Conservation (phyloP, 2,113 vertebrate species). For the Aptenodytes patagonicus region DNA sequence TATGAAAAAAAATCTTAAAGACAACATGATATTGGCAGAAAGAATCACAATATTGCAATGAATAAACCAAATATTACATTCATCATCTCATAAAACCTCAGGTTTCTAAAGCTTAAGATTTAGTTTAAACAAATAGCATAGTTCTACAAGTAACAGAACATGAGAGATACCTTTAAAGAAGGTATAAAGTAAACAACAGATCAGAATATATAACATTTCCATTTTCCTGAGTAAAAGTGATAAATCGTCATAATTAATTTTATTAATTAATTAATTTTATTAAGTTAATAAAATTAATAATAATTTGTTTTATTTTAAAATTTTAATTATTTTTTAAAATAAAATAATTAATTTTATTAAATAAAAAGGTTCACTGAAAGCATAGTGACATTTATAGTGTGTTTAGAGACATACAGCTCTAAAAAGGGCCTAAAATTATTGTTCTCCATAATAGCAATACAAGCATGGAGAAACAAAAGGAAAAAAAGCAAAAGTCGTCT, state of each 20-base stretch:
- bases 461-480: neutral
- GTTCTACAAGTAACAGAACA: neutral
- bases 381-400: neutral
- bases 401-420: neutral
- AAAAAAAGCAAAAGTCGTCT: neutral
- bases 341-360: neutral
- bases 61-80: neutral
- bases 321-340: no score
- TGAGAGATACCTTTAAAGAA: neutral
- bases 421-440: neutral
- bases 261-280: neutral
- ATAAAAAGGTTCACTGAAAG: neutral
- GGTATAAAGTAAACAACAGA: neutral
- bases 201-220: neutral
- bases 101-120: neutral
- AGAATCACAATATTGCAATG: neutral
- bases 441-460: neutral
- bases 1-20: neutral
- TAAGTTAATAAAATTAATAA: neutral
- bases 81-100: neutral
- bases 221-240: neutral
- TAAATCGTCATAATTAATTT: neutral
- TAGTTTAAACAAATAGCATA: neutral
- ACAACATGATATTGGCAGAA: neutral
- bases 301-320: no score